phyloP scores from a whole-genome alignment of 2,113 vertebrate genomes.

The Pseudonaja textilis region DNA sequence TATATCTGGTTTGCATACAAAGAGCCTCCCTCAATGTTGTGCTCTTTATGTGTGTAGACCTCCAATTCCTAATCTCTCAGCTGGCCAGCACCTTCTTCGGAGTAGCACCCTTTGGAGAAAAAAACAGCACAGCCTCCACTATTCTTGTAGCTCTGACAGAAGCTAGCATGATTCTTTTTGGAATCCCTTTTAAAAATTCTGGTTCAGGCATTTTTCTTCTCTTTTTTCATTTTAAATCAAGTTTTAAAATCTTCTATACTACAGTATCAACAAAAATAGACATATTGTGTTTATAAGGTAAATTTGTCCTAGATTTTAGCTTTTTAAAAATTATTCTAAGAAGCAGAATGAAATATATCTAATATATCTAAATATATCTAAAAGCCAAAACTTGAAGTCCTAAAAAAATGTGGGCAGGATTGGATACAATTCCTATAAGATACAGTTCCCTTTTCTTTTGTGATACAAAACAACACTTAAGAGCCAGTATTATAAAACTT shows the following conservation, averaged over 20 bases:
- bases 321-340: neutral
- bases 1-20: neutral
- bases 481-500: neutral
- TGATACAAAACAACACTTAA: neutral
- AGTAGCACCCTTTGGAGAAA: neutral
- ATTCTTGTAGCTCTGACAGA: neutral
- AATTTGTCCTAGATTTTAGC: neutral
- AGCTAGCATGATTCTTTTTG: neutral
- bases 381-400: neutral
- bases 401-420: neutral
- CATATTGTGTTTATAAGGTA: neutral
- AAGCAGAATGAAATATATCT: neutral
- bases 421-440: neutral
- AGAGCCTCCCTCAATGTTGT: neutral
- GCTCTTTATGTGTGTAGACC: neutral
- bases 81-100: neutral
- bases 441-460: neutral
- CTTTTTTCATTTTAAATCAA: neutral
- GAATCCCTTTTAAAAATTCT: neutral
- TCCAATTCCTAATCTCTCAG: neutral
- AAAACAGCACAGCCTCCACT: neutral
- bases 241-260: neutral
- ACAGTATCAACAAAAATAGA: neutral
- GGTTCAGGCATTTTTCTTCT: neutral
- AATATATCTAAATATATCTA: neutral